phyloP scores from a whole-genome alignment of 1,140 invertebrate genomes.

The Formica selysi region DNA sequence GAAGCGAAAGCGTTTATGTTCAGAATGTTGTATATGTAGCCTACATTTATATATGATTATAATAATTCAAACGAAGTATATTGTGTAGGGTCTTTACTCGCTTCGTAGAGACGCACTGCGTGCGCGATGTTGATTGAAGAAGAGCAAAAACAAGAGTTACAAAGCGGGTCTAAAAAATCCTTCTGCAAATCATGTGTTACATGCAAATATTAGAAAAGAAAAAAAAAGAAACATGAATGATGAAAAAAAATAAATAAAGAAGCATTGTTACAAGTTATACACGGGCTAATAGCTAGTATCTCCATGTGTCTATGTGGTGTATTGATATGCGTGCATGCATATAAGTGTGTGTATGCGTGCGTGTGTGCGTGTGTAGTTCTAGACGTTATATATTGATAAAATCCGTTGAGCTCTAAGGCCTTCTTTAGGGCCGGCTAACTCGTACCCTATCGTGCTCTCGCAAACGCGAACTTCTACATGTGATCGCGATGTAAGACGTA shows the following conservation, averaged over 20 bases:
- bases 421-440: slow-evolving; percentile 44
- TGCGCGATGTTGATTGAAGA: slow-evolving; percentile 48
- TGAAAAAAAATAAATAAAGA: slow-evolving; percentile 79
- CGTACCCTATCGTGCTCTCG: slow-evolving; percentile 48
- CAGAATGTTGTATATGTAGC: slow-evolving; percentile 59
- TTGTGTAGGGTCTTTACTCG: slow-evolving; percentile 55
- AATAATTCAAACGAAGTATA: slow-evolving; percentile 42
- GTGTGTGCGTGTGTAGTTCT: slow-evolving; percentile 61
- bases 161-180: slow-evolving; percentile 38
- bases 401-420: slow-evolving; percentile 23
- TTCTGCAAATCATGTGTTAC: slow-evolving; percentile 65
- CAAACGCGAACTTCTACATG: slow-evolving; percentile 64
- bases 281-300: slow-evolving; percentile 75
- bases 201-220: slow-evolving; percentile 40
- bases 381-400: slow-evolving; percentile 74
- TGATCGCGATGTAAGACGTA: slow-evolving; percentile 68
- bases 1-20: slow-evolving; percentile 55
- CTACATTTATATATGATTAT: slow-evolving; percentile 61
- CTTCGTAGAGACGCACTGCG: slow-evolving; percentile 30
- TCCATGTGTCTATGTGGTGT: slow-evolving; percentile 72
- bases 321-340: slow-evolving; percentile 63
- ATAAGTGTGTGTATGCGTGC: slow-evolving; percentile 50
- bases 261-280: slow-evolving; percentile 82
- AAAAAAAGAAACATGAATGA: slow-evolving; percentile 59
- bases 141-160: neutral